Base-by-base conservation (phyloP, 2,888 invertebrate species). In the Melanchra persicariae region DNA sequence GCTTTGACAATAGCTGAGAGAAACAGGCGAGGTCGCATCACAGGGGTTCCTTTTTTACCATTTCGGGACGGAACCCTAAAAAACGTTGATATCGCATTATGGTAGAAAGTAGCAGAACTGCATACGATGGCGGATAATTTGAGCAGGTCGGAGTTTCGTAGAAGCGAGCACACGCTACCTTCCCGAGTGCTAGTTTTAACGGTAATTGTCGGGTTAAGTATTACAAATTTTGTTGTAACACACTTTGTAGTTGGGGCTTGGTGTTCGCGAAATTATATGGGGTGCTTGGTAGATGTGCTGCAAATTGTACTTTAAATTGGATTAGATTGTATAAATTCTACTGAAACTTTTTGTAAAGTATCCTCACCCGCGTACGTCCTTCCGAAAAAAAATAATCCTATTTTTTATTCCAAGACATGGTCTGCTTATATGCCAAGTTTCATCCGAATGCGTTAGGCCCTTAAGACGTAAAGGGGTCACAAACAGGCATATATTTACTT, bases 41-140 rank as follows among this genome's bases (percentile, higher is more conserved):
- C 9, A 17, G 3, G 19, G 8, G 26, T 26, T 26, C 52, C 7
- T 12, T n/a, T n/a, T 10, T 55, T 12, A 43, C 40, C 2, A 24
- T 59, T 43, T 26, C 6, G 7, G 1, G 10, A 37, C 2, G 12
- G 22, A 26, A n/a, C 17, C 24, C 8, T 17, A 60, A 51, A 52
- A 59, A 47, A 45, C 0, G 40, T 60, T 54, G n/a, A 58, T 77
- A 68, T 70, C 52, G 60, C 65, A 67, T 71, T 74, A 60, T 55
- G 30, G 64, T 63, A 51, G 60, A 52, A 83, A 78, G 70, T 79
- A 75, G 57, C 34, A 34, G 69, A 72, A 74, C 58, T 77, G 82
- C 65, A 82, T 74, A 72, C 68, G 69, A 61, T 69, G 71, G 66
- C 52, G 69, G 57, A 66, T 84, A 77, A 84, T 82, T 82, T 70